Evolutionary conservation across 1,140 invertebrate species (phyloP).

Genomic region (Zaprionus ghesquierei): DNA sequence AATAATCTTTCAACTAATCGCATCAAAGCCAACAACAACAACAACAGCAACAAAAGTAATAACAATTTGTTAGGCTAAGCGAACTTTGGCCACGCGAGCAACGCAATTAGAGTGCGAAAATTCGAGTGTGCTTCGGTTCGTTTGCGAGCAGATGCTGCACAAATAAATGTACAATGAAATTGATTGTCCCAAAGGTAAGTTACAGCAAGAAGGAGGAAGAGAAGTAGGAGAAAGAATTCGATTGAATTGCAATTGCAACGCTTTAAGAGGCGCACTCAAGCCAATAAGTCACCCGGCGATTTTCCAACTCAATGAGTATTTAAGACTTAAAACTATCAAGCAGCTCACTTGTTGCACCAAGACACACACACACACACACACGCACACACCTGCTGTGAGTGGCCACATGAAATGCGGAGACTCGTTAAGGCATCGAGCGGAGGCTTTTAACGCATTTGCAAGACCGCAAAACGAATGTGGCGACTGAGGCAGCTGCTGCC

Average conservation of each 20-base stretch:
- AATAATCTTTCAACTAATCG: background rate
- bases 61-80: background rate
- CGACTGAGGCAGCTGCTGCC: constrained; percentile 24
- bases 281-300: background rate
- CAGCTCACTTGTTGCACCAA: constrained; percentile 23
- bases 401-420: constrained; percentile 2
- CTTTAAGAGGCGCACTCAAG: background rate
- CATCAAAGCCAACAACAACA: background rate
- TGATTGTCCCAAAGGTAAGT: constrained; percentile 81
- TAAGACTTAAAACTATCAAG: constrained; percentile 5
- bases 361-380: background rate
- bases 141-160: background rate
- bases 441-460: constrained; percentile 53
- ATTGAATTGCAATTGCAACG: background rate
- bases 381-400: background rate
- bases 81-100: background rate
- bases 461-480: constrained; percentile 53
- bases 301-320: constrained; percentile 5
- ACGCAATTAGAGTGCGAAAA: background rate
- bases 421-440: constrained; percentile 15
- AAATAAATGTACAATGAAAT: constrained; percentile 82
- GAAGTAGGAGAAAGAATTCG: background rate
- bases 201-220: background rate
- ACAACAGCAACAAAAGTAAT: background rate
- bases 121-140: background rate